Evolutionary conservation across 2,888 invertebrate species (phyloP), one percentile per base, ranked within the genome.

Genomic region (Tigriopus californicus): DNA sequence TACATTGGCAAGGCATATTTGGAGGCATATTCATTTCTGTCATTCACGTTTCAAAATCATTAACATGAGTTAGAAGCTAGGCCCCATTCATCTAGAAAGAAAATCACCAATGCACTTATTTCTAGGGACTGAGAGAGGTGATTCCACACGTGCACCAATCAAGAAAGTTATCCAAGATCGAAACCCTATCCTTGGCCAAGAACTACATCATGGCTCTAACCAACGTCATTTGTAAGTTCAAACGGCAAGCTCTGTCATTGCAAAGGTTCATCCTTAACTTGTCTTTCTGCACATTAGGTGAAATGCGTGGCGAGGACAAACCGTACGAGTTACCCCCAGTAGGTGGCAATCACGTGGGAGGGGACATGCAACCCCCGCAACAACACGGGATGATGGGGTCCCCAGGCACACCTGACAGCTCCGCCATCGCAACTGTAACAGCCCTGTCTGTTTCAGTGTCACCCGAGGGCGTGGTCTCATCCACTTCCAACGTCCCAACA

Each of bases 151-250:
- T 88, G 42, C 83, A 83, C 70, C 82, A 84, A 73, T 85, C 85
- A 65, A 76, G 86, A 61, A 83, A 85, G 67, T 74, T 89, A 62
- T 86, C 86, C 8, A 89, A 89, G 73, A 85, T 89, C 65, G 88
- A 88, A 72, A 89, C 88, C 0, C 72, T 89, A 62, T 87, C 87
- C 11, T 73, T 89, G 69, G 88, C 88, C 66, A 86, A 85, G 74
- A 87, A 88, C 73, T 89, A 88, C 71, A 87, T 89, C 62, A 87
- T 85, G 75, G 86, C 88, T 13, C 75, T 89, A 63, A 87, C 87
- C 25, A 87, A 87, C 70, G 83, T 85, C 63, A 84, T 88, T 66
- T 83, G 85, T 70, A 80, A 63, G 60, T 56, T 25, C 6, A 20
- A 33, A 40, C 33, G 25, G 25, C 3, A 25, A 53, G 11, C 15